Conservation (phyloP, 2,113 vertebrate species). For the Eublepharis macularius region DNA sequence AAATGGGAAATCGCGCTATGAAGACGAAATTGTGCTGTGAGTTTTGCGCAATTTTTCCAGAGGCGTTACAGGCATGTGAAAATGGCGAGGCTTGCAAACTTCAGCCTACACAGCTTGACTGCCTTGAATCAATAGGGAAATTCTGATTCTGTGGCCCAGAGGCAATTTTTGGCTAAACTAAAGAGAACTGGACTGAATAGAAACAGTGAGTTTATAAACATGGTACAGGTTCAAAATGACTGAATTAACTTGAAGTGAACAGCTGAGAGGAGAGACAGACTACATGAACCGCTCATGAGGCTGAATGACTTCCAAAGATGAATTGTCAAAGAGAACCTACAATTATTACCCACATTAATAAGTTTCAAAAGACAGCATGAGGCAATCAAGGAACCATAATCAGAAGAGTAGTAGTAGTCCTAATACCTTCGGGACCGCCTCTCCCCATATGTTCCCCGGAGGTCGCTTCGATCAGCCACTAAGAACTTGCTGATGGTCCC, state of each 20-base stretch:
- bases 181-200: neutral
- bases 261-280: neutral
- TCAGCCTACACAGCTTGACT: neutral
- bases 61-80: too few relatives aligned
- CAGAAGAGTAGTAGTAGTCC: neutral
- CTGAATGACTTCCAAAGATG: neutral
- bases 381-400: neutral
- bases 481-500: too few relatives aligned
- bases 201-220: neutral
- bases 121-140: neutral
- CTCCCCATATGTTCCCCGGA: too few relatives aligned
- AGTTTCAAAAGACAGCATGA: neutral
- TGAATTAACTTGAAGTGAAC: neutral
- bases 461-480: too few relatives aligned
- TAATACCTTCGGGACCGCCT: neutral
- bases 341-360: neutral
- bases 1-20: too few relatives aligned
- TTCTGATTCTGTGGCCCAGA: neutral
- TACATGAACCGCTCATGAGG: neutral
- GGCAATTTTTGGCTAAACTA: neutral
- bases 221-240: neutral
- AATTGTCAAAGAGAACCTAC: neutral
- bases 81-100: neutral
- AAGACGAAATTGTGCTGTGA: too few relatives aligned
- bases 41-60: too few relatives aligned